A percentile compares a stretch with the other conserved stretches of the same genome.
These are phyloP conservation scores for Cerceris ruficornis DNA, from an alignment of 2,888 invertebrate species.

Conservation along the genomic window DNA sequence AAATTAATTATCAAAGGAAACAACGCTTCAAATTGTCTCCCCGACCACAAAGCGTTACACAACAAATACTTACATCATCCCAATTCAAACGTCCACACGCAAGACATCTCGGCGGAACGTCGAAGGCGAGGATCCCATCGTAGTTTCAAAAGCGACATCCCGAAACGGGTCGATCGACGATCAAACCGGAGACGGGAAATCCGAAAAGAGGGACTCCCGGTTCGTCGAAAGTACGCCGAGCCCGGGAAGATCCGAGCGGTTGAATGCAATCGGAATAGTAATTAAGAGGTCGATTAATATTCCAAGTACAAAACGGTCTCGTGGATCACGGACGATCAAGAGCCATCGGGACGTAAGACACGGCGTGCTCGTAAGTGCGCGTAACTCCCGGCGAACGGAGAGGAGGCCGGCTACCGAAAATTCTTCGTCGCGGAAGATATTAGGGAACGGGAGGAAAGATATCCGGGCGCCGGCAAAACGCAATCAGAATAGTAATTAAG, in stretches of 20 bases:
- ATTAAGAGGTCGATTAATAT: background rate
- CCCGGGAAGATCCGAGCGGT: background rate
- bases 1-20: too few species aligned
- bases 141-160: too few species aligned
- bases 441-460: constrained; percentile 52
- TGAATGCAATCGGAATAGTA: background rate
- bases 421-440: constrained; percentile 57
- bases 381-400: background rate
- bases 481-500: constrained; percentile 79
- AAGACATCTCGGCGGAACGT: too few species aligned
- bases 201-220: too few species aligned
- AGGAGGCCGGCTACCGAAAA: constrained; percentile 44
- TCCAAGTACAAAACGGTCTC: background rate
- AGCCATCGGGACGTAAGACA: background rate
- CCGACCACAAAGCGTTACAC: too few species aligned
- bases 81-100: too few species aligned
- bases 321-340: background rate
- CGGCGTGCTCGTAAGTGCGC: background rate
- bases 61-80: too few species aligned
- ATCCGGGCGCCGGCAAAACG: constrained; percentile 65
- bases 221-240: too few species aligned
- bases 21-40: too few species aligned
- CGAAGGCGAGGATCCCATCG: too few species aligned
- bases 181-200: too few species aligned
- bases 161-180: too few species aligned